Base-by-base conservation (phyloP, 2,113 vertebrate genomes). In the Chaetura pelagica region DNA sequence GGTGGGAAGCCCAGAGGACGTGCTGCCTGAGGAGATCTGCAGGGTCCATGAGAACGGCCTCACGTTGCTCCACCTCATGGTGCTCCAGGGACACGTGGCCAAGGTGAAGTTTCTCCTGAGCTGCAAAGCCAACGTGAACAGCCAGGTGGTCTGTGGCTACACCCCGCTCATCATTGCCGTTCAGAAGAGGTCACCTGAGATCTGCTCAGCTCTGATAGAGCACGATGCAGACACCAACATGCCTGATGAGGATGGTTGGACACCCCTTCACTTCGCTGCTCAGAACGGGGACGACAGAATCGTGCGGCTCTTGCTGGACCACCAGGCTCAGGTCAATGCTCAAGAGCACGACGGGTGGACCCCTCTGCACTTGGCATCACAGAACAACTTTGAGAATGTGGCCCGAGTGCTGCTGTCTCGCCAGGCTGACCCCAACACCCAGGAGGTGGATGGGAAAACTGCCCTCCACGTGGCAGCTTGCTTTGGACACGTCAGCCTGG, bases 311-410 rank as follows among this genome's bases (percentile, higher is more conserved):
- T 97, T 99, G 46, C 94, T 99, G 97, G 98, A 99, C 68, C 98
- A 98, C 35, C 97, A 97, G 55, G 98, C 98, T 1, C n/a, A 3
- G 0, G 93, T 93, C 1, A 82, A 98, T 34, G 96, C 97, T 46
- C 96, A 63, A 54, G 99, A 99, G 89, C 98, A 91, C 0, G 96
- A 98, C 0, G 98, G 98, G 0, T 99, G 99, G 99, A 98, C 96
- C 3, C 98, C 98, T 4, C 96, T 99, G 63, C 99, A 99, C 94
- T 84, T 99, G 96, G 98, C 99, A 9, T 96, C 98, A 0, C 99
- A 99, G 97, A 99, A 99, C 30, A 98, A 98, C 93, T 98, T 98
- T 4, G 98, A 99, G 93, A 97, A 97, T 2, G 97, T 99, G 63
- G 98, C 98, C 14, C 89, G 97, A 17, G 97, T 99, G 29, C 98